Evolutionary conservation across 2,113 vertebrate genomes (phyloP), one percentile per base, ranked within the genome.

Genomic region (Alces alces): DNA sequence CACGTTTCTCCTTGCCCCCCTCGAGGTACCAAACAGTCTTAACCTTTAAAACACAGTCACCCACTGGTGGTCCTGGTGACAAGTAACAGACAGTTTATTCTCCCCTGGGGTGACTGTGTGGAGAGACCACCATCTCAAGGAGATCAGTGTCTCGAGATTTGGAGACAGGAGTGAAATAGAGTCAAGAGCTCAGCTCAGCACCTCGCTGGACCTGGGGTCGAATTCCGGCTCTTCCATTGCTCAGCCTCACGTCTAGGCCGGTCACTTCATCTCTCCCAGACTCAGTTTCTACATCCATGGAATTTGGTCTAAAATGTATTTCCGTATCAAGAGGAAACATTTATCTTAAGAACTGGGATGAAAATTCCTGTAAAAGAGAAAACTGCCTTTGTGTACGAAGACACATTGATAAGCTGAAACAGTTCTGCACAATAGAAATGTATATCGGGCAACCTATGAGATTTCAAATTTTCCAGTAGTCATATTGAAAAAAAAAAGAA

Each of bases 1-100:
- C 3, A 1, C 5, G 13, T 86, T 9, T 87, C 12, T 6, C 50
- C 33, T 19, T 1, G 2, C 19, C 17, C 21, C 1, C 33, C 19
- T 15, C 0, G 1, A 66, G 50, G 6, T 52, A 28, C 47, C 73
- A 52, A n/a, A 3, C 21, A n/a, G 4, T 39, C 55, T 84, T 30
- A 55, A 2, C 36, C 7, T 43, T 6, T 66, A 17, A 55, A 64
- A 64, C 12, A 10, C 4, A 84, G 55, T 39, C 39, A 52, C 25
- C 12, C 39, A 13, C 28, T 23, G 16, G 47, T n/a, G 55, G 55
- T 10, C 61, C 45, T 21, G 28, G 64, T 52, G 50, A 57, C 45
- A 61, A 30, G 47, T 50, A 4, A 30, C 82, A 43, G 28, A 57
- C 25, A 5, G 7, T 55, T 91, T 25, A 21, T 30, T 39, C 86